A percentile compares a stretch with the other conserved stretches of the same genome.
These are phyloP conservation scores for Vannuccia rotundouncinata DNA, from an alignment of 2,888 invertebrate species.

Conservation along the genomic window DNA sequence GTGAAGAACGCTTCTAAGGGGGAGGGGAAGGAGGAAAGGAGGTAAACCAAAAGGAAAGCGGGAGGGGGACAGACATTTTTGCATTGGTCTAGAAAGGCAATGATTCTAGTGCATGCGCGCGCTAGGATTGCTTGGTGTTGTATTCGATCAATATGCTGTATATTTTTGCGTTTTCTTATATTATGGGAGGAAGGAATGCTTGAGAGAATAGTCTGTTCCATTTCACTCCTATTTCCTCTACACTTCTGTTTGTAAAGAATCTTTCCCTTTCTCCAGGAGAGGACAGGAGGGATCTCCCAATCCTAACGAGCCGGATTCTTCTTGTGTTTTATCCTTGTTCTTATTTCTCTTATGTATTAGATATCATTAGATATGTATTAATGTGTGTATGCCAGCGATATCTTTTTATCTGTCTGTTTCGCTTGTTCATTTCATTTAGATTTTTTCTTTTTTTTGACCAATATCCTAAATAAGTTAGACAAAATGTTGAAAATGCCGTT, in stretches of 20 bases:
- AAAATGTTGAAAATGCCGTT: no score
- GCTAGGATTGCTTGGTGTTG: neutral
- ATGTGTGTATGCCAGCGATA: no score
- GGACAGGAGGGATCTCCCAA: no score
- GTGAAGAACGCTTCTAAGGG: neutral
- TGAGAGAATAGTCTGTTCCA: slow-evolving; percentile 10
- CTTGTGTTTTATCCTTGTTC: no score
- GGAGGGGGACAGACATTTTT: neutral
- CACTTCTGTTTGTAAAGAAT: neutral
- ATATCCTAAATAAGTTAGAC: no score
- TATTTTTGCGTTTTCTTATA: slow-evolving; percentile 7
- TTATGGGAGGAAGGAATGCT: slow-evolving; percentile 7
- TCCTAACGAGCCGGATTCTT: no score
- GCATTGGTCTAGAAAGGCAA: neutral
- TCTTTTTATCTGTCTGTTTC: no score
- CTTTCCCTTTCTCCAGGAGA: no score
- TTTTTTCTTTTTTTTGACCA: no score
- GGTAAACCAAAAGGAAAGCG: neutral
- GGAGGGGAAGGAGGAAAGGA: neutral
- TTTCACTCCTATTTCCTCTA: neutral
- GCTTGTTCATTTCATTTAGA: no score
- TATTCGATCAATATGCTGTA: slow-evolving; percentile 26
- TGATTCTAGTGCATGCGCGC: neutral
- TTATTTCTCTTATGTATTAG: no score
- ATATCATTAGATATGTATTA: no score